Percentiles rank a stretch among this genome's conserved stretches.
Evolutionary conservation across 2,797 vertebrate species (phyloP).

Genomic region (Phaenicophaeus curvirostris): DNA sequence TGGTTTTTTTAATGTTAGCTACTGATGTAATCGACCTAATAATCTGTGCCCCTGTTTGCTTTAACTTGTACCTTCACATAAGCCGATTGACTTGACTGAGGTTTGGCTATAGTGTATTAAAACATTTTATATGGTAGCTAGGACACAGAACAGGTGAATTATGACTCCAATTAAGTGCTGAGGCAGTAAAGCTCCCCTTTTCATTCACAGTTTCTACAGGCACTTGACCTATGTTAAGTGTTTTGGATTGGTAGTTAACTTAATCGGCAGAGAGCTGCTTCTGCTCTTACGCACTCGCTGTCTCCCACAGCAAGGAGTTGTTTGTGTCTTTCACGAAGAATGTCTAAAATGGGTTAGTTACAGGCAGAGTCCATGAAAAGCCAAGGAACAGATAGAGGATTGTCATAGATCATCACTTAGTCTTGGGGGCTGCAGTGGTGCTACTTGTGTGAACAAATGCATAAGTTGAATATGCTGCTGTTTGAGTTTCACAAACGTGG

Average conservation of each 20-base stretch:
- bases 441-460: background rate
- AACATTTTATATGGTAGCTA: background rate
- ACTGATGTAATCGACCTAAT: background rate
- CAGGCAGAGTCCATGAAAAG: background rate
- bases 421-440: background rate
- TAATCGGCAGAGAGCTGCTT: background rate
- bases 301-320: background rate
- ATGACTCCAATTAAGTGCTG: background rate
- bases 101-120: background rate
- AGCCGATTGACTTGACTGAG: background rate
- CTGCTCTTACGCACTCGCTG: background rate
- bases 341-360: background rate
- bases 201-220: slow-evolving; percentile 1
- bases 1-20: background rate
- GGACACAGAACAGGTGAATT: background rate
- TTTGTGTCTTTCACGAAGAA: background rate
- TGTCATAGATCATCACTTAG: background rate
- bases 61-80: background rate
- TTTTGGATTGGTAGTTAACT: background rate
- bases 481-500: background rate
- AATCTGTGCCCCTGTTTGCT: background rate
- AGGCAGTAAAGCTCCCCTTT: background rate
- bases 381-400: background rate
- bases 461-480: background rate
- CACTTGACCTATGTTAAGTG: background rate